Percentiles rank a stretch among this genome's conserved stretches.
These are phyloP conservation scores for Alviniconcha strummeri DNA, from an alignment of 2,888 invertebrate genomes.

Conservation along the genomic window DNA sequence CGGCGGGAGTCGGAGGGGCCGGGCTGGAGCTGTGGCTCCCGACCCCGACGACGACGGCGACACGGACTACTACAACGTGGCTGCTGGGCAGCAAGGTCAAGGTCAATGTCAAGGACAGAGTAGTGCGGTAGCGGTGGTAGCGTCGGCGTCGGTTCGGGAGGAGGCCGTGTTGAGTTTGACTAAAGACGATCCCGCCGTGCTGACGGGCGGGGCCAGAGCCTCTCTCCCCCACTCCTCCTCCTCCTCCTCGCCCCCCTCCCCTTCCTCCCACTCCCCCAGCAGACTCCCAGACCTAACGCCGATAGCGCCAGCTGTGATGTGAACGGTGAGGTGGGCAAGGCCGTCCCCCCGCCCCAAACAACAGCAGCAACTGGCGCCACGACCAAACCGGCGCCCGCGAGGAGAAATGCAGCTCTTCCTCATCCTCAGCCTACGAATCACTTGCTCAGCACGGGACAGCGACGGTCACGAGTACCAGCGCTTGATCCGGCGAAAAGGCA, in stretches of 20 bases:
- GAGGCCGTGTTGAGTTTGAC: slow-evolving; percentile 27
- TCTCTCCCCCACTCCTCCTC: not conserved
- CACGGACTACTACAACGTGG: slow-evolving; percentile 17
- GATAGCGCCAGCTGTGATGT: slow-evolving; percentile 24
- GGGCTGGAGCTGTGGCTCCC: not conserved
- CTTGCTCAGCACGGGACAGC: not conserved
- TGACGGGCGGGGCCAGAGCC: not conserved
- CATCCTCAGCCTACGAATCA: slow-evolving; percentile 5
- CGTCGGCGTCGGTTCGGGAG: not conserved
- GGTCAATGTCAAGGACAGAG: not conserved
- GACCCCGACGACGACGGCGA: not conserved
- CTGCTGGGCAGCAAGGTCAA: not conserved
- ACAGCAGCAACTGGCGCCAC: too few species aligned
- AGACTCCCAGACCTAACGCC: not conserved
- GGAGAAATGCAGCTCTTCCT: not conserved
- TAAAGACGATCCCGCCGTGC: slow-evolving; percentile 27
- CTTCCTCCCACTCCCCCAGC: not conserved
- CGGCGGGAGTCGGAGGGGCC: not conserved
- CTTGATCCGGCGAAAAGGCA: not conserved
- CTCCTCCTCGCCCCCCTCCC: not conserved
- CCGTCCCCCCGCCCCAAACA: too few species aligned
- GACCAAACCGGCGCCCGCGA: not conserved
- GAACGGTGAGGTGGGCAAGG: not conserved
- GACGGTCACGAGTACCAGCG: slow-evolving; percentile 31
- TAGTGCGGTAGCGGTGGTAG: not conserved